Percentiles rank a stretch among this genome's conserved stretches.
phyloP scores from a whole-genome alignment of 2,113 vertebrate species.

The Pyxicephalus adspersus region DNA sequence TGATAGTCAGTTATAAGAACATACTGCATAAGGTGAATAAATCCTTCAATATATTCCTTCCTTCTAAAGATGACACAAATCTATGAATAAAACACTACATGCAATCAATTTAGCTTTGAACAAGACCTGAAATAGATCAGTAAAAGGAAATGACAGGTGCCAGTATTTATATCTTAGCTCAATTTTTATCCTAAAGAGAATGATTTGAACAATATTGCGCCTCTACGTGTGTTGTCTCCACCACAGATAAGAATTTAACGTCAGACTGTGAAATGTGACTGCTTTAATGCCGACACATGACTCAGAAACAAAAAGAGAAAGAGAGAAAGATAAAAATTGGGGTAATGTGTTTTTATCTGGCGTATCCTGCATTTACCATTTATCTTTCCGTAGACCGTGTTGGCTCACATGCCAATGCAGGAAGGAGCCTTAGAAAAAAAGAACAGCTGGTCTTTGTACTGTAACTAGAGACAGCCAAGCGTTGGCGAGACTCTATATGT shows the following conservation, averaged over 20 bases:
- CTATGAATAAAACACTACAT: too few relatives aligned
- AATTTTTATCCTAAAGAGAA: too few relatives aligned
- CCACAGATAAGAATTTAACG: background rate
- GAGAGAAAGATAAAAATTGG: background rate
- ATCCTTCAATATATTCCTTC: too few relatives aligned
- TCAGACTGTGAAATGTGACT: background rate
- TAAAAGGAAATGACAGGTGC: too few relatives aligned
- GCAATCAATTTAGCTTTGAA: too few relatives aligned
- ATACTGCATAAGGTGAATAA: too few relatives aligned
- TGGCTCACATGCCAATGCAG: slow-evolving; percentile 67
- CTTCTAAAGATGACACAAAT: too few relatives aligned
- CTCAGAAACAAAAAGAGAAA: background rate
- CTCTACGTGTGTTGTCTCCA: too few relatives aligned
- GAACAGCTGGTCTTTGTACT: slow-evolving; percentile 81
- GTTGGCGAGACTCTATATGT: slow-evolving; percentile 70
- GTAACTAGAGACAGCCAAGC: slow-evolving; percentile 69
- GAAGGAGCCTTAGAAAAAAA: slow-evolving; percentile 70
- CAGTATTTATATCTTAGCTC: too few relatives aligned
- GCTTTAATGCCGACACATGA: background rate
- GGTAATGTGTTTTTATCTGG: background rate
- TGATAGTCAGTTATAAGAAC: too few relatives aligned
- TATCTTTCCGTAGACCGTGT: slow-evolving; percentile 70
- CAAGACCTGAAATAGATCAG: too few relatives aligned
- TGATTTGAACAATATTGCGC: too few relatives aligned
- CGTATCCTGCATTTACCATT: slow-evolving; percentile 67